Conservation (phyloP, 2,888 invertebrate genomes). For the Drosophila setosimentum region DNA sequence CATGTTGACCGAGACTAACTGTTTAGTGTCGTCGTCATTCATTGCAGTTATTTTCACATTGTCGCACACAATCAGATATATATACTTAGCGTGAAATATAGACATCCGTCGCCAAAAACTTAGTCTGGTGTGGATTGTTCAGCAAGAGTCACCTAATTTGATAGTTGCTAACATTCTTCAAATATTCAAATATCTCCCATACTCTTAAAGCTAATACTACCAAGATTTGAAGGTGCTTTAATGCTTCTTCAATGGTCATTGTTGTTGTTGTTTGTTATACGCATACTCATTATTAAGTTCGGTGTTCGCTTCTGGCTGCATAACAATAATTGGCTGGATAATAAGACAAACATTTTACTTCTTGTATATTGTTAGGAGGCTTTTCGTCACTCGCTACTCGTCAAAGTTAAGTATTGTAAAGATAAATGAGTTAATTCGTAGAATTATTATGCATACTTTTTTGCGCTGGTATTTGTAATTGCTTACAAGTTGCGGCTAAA, state of each 20-base stretch:
- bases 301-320: neutral
- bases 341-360: neutral
- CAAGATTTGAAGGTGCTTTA: neutral
- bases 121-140: neutral
- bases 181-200: neutral
- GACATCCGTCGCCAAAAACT: neutral
- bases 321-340: too few species aligned
- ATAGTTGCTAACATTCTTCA: neutral
- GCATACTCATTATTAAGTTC: neutral
- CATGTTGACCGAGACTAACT: constrained; percentile 64
- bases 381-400: neutral
- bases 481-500: neutral
- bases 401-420: neutral
- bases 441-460: neutral
- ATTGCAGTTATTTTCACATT: constrained; percentile 55
- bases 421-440: neutral
- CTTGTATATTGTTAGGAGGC: neutral
- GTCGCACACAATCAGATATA: constrained; percentile 19
- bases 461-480: neutral
- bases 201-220: neutral
- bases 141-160: neutral
- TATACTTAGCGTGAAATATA: neutral
- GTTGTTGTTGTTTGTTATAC: neutral
- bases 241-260: neutral
- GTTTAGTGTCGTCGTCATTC: constrained; percentile 24